Conservation (phyloP, 2,113 vertebrate genomes). For the Hemichromis elongatus region DNA sequence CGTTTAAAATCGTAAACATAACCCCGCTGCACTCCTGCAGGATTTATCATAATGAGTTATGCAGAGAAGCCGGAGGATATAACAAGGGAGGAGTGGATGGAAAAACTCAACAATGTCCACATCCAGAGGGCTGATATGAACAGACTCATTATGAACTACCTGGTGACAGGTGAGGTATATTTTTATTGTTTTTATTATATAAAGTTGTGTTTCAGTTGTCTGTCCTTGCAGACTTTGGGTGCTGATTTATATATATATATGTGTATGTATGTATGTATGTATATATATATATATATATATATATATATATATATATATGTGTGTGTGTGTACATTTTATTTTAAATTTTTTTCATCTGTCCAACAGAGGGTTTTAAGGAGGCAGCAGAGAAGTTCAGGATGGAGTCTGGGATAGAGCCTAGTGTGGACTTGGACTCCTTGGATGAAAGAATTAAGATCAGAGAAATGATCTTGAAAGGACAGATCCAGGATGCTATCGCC, state of each 20-base stretch:
- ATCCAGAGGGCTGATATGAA: conserved; percentile 99
- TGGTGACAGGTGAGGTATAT: conserved; percentile 84
- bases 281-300: not conserved
- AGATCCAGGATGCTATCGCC: conserved; percentile 94
- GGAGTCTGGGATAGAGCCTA: conserved; percentile 97
- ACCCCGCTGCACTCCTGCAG: not conserved
- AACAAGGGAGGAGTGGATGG: conserved; percentile 98
- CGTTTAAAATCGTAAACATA: not conserved
- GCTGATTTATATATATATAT: not conserved
- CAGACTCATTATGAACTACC: conserved; percentile 97
- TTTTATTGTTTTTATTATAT: not conserved
- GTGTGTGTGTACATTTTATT: too few species aligned
- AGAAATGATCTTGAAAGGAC: conserved; percentile 96
- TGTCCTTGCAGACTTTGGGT: not conserved
- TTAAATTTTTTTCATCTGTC: not conserved
- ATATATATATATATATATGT: fast-evolving
- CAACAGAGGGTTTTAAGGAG: conserved; percentile 95
- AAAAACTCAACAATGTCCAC: conserved; percentile 96
- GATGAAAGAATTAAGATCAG: conserved; percentile 97
- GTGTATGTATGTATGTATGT: not conserved
- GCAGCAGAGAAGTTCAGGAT: conserved; percentile 96
- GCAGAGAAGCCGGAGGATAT: conserved; percentile 96
- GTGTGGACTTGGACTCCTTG: conserved; percentile 91
- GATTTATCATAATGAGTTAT: conserved; percentile 85
- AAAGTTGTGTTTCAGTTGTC: not conserved